Evolutionary conservation across 2,797 vertebrate genomes (phyloP).

Genomic region (Coreius guichenoti): DNA sequence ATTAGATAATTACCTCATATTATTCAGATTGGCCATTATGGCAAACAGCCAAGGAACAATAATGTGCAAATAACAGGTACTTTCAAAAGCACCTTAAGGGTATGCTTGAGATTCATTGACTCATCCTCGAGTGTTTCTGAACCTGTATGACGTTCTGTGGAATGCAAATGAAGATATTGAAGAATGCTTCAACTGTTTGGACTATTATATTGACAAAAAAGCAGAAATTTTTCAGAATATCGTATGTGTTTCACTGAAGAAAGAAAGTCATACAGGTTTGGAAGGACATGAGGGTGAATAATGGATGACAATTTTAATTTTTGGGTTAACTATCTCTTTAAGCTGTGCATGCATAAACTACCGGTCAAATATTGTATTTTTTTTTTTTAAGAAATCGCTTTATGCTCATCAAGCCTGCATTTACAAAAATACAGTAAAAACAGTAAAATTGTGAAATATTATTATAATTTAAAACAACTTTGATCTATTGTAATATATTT

Average conservation of each 20-base stretch:
- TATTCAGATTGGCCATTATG: conserved; percentile 28
- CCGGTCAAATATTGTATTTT: not conserved
- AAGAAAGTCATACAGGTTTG: not conserved
- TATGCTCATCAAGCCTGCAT: not conserved
- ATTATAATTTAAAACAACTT: not conserved
- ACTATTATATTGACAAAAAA: not conserved
- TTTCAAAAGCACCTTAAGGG: not conserved
- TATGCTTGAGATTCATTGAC: not conserved
- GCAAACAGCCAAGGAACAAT: conserved; percentile 30
- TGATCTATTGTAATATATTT: not conserved
- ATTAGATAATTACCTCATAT: conserved; percentile 25
- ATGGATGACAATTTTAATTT: no score
- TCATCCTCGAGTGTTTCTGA: not conserved
- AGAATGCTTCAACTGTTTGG: not conserved
- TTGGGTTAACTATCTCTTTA: not conserved
- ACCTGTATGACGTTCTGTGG: not conserved
- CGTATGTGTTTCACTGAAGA: not conserved
- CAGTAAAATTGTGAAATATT: not conserved
- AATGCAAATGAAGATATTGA: not conserved
- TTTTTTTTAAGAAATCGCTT: no score
- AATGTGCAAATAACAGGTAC: not conserved
- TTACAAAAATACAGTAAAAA: not conserved
- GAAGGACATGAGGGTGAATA: not conserved
- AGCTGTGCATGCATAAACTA: not conserved
- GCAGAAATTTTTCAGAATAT: not conserved